Conservation (phyloP, 2,888 invertebrate genomes). For the Mamestra brassicae region DNA sequence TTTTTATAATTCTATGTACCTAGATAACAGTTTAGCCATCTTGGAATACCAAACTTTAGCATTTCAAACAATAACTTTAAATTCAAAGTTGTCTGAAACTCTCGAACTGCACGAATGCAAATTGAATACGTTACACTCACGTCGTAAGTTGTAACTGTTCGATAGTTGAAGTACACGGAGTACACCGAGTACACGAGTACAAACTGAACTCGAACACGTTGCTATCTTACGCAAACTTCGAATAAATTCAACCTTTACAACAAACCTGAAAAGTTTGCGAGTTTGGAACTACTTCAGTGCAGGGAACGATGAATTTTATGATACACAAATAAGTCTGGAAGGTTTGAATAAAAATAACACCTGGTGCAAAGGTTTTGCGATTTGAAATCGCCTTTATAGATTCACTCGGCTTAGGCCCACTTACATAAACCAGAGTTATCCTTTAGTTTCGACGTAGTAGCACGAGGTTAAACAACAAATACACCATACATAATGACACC, state of each 20-base stretch:
- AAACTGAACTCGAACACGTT: constrained; percentile 11
- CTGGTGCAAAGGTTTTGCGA: background rate
- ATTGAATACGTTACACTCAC: constrained; percentile 37
- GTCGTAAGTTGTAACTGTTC: constrained; percentile 17
- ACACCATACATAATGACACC: no score
- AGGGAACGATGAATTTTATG: constrained; percentile 22
- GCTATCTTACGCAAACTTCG: constrained; percentile 43
- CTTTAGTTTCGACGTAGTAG: no score
- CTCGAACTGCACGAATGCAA: constrained; percentile 24
- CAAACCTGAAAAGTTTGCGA: constrained; percentile 32
- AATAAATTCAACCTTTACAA: constrained; percentile 34
- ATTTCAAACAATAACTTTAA: constrained; percentile 16
- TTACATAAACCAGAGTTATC: no score
- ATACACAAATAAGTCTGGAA: constrained; percentile 25
- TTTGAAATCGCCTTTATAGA: background rate
- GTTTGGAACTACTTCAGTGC: constrained; percentile 22
- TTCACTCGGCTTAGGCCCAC: no score
- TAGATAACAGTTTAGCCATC: background rate
- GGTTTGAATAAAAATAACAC: constrained; percentile 3
- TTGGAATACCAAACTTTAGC: background rate
- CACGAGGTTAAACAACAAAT: no score
- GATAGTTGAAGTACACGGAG: background rate
- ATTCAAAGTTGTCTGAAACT: constrained; percentile 6
- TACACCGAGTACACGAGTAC: constrained; percentile 18
- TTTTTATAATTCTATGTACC: background rate